Evolutionary conservation across 2,797 vertebrate species (phyloP), one percentile per base, ranked within the genome.

Genomic region (Fistularia tabacaria): DNA sequence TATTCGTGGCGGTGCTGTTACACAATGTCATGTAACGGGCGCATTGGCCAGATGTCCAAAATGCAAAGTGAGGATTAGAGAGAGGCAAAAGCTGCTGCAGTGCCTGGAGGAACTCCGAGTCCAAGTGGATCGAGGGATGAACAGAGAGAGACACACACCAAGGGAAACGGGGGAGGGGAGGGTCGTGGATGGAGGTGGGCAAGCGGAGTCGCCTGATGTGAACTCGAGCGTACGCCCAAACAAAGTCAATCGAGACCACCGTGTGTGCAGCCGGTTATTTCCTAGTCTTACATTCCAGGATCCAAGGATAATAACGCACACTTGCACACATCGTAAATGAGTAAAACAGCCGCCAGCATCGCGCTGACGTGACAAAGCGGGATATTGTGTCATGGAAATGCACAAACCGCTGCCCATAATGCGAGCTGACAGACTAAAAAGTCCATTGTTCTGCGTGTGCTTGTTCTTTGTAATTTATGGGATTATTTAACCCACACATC

Each of bases 11-110:
- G 2, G 25, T 50, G 54, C n/a, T 7, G 47, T 76, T 73, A 66
- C 63, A 13, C 62, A 74, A 76, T 61, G 57, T 73, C 57, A 57
- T 46, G 46, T 66, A 71, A 69, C 63, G 40, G 54, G 49, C 77
- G 65, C 65, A 64, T 80, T 72, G 70, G 72, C 68, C 68, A 42
- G 39, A 53, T 60, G 58, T 73, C 66, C 51, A 10, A 68, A 69
- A 25, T 25, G 57, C 66, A 66, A 69, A 72, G 66, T 59, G 54
- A 76, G 65, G 79, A 81, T 78, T 77, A 80, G 55, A 48, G 14
- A 80, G 55, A 48, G 14, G 53, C 48, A 53, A 73, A 77, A 76
- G 66, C 57, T 1, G 46, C 57, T 44, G 46, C 40, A 55, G 48
- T 4, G 25, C 5, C 25, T 5, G 25, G 25, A 25, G 25, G 25